phyloP scores from a whole-genome alignment of 2,113 vertebrate genomes.

The Salvelinus namaycush region DNA sequence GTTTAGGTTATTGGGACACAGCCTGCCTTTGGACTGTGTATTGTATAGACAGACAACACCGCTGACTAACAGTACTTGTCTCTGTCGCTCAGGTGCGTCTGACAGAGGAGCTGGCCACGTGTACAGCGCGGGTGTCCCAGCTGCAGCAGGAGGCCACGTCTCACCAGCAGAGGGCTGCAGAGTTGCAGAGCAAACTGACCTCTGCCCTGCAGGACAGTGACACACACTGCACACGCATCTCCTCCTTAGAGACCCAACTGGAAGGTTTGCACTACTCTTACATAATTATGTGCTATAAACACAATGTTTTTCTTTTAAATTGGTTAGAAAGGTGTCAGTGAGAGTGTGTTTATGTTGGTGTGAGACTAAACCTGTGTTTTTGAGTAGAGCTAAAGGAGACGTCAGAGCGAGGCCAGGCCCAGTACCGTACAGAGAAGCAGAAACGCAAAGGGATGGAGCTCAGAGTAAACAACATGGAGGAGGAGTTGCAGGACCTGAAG shows the following conservation, averaged over 20 bases:
- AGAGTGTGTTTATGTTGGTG: background rate
- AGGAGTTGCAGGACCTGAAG: slow-evolving; percentile 84
- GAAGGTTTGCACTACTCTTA: slow-evolving; percentile 70
- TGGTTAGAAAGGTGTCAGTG: background rate
- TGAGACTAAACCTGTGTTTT: background rate
- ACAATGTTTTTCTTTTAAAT: background rate
- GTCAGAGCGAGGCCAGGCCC: slow-evolving; percentile 75
- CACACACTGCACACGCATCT: slow-evolving; percentile 61
- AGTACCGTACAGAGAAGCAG: slow-evolving; percentile 85
- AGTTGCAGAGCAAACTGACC: slow-evolving; percentile 79
- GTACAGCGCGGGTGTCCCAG: slow-evolving; percentile 81
- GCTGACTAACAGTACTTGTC: no score
- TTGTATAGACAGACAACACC: no score
- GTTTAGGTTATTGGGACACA: background rate
- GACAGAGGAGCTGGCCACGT: slow-evolving; percentile 83
- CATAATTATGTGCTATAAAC: background rate
- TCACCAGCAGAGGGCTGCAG: slow-evolving; percentile 84
- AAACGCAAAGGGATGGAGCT: slow-evolving; percentile 84
- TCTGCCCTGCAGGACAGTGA: slow-evolving; percentile 77
- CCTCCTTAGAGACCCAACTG: slow-evolving; percentile 76
- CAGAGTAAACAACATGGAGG: slow-evolving; percentile 78
- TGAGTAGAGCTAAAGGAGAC: slow-evolving; percentile 81
- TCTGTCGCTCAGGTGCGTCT: slow-evolving; percentile 78
- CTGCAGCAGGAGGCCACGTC: slow-evolving; percentile 85
- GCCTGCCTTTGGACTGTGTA: background rate